Conservation (phyloP, 2,888 invertebrate species). For the Lithophane ornitopus region DNA sequence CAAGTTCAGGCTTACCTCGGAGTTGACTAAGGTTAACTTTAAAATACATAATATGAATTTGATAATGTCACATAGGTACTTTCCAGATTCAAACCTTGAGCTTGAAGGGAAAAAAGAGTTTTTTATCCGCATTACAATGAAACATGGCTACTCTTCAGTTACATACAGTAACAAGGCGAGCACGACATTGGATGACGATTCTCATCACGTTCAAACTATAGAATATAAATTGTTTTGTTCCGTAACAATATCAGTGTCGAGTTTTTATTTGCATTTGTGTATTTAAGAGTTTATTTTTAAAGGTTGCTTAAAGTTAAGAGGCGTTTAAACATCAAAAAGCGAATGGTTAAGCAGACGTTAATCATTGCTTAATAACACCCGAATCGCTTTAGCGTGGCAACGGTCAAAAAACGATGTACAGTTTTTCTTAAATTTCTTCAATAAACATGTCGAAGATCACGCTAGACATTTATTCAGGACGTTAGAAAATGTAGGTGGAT, state of each 20-base stretch:
- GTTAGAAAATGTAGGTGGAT: no score
- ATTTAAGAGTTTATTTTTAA: neutral
- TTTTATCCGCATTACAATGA: neutral
- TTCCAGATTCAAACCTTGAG: no score
- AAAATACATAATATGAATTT: neutral
- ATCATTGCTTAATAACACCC: no score
- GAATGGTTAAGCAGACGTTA: neutral
- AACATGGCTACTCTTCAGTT: constrained; percentile 42
- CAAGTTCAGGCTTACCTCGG: neutral
- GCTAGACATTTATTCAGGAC: no score
- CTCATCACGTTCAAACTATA: constrained; percentile 60
- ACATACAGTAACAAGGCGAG: constrained; percentile 28
- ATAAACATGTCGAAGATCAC: no score
- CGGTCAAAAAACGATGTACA: no score
- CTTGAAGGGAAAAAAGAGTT: neutral
- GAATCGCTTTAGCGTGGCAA: no score
- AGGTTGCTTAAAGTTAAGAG: no score
- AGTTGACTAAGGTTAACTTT: no score
- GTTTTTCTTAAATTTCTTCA: no score
- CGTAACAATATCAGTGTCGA: constrained; percentile 36
- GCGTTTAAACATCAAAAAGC: neutral
- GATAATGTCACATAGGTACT: neutral
- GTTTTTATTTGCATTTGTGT: constrained; percentile 2
- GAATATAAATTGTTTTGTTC: constrained; percentile 62
- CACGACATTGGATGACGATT: constrained; percentile 48